Conservation (phyloP, 2,888 invertebrate genomes). For the Polymixis flavicincta region DNA sequence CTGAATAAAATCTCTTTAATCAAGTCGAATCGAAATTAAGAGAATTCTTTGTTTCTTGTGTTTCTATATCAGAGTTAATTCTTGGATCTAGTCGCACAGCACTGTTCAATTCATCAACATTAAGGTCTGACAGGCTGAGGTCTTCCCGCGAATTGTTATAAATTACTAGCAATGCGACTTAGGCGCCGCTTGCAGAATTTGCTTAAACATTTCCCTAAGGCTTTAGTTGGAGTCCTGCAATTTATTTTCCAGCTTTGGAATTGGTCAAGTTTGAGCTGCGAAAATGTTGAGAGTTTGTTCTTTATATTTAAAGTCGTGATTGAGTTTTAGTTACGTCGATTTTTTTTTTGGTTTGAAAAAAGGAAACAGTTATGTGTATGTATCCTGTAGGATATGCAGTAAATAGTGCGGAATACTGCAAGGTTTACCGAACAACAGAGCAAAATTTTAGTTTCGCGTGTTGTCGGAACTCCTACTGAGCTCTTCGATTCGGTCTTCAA, state of each 20-base stretch:
- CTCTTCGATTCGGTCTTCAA: background rate
- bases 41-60: constrained; percentile 40
- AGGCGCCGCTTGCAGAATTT: constrained; percentile 55
- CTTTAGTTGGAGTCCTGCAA: constrained; percentile 39
- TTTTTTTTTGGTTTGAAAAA: background rate
- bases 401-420: background rate
- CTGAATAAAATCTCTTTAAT: background rate
- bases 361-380: no score
- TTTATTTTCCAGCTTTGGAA: constrained; percentile 33
- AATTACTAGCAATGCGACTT: constrained; percentile 60
- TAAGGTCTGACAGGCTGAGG: constrained; percentile 62
- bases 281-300: background rate
- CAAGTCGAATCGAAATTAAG: constrained; percentile 42
- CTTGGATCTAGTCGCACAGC: constrained; percentile 51
- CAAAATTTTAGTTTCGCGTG: background rate
- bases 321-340: background rate
- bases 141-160: constrained; percentile 66
- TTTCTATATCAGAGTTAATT: constrained; percentile 56
- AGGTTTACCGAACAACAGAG: background rate
- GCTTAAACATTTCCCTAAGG: constrained; percentile 59
- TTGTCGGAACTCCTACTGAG: no score
- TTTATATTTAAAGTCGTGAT: background rate
- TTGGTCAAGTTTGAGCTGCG: constrained; percentile 4
- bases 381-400: background rate
- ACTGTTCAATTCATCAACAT: constrained; percentile 69